A percentile compares a stretch with the other conserved stretches of the same genome.
These are phyloP conservation scores for Sinocyclocheilus anophthalmus DNA, from an alignment of 2,113 vertebrate species.

Conservation along the genomic window DNA sequence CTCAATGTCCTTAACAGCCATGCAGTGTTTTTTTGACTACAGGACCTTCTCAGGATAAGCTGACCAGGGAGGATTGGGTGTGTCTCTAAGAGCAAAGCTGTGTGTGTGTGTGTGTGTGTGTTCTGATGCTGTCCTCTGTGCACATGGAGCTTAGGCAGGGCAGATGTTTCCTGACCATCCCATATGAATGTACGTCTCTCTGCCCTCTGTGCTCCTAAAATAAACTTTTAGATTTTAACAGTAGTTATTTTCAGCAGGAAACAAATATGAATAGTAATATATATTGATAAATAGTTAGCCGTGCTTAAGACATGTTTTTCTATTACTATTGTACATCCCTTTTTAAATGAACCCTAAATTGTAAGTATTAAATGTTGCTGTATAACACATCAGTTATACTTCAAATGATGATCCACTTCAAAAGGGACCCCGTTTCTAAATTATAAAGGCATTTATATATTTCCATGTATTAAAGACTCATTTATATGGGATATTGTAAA, in stretches of 20 bases:
- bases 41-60: not conserved
- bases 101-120: not conserved
- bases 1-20: not conserved
- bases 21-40: too few species aligned
- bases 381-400: too few species aligned
- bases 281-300: too few species aligned
- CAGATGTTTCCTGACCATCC: not conserved
- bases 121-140: not conserved
- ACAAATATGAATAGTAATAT: not conserved
- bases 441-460: too few species aligned
- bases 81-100: slow-evolving; percentile 21
- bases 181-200: not conserved
- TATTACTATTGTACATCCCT: not conserved
- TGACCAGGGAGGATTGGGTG: slow-evolving; percentile 47
- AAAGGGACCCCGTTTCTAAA: too few species aligned
- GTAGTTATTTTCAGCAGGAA: not conserved
- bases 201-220: not conserved
- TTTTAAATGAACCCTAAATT: not conserved
- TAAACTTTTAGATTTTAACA: not conserved
- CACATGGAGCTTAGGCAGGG: too few species aligned
- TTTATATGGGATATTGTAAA: too few species aligned
- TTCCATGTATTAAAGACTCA: too few species aligned
- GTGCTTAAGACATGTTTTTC: too few species aligned
- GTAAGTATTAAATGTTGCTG: too few species aligned
- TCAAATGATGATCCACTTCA: too few species aligned